Evolutionary conservation across 2,888 invertebrate species (phyloP).

Genomic region (Synergus umbraculus): DNA sequence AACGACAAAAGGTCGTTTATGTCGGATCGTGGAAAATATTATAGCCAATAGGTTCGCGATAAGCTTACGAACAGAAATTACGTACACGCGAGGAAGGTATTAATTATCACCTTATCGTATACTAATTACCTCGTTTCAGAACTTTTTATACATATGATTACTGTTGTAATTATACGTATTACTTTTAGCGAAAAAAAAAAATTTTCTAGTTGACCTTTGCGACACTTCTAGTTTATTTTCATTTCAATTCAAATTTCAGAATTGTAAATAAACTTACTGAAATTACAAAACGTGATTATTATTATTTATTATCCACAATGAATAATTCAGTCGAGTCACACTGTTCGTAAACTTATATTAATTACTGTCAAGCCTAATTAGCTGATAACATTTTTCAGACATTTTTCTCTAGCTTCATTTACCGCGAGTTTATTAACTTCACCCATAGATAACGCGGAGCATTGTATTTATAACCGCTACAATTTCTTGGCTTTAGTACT

Average conservation of each 20-base stretch:
- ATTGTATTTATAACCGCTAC: constrained; percentile 13
- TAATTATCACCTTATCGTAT: neutral
- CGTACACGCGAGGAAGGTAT: neutral
- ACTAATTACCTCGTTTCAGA: neutral
- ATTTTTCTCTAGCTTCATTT: constrained; percentile 8
- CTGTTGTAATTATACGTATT: neutral
- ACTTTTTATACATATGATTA: neutral
- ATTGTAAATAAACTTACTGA: neutral
- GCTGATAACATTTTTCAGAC: constrained; percentile 5
- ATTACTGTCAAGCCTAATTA: constrained; percentile 15
- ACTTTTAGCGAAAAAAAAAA: neutral
- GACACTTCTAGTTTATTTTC: neutral
- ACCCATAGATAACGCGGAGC: neutral
- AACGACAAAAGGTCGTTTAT: neutral
- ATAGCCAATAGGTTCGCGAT: neutral
- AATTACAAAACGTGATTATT: neutral
- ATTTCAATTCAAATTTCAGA: neutral
- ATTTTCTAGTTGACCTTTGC: neutral
- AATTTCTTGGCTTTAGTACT: neutral
- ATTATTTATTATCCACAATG: neutral
- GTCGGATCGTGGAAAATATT: neutral
- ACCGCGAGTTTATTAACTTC: constrained; percentile 17
- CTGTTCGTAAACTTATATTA: neutral
- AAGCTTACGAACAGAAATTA: neutral
- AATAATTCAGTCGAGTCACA: neutral